Conservation (phyloP, 2,797 vertebrate species). For the Orientallactaga sibirica region DNA sequence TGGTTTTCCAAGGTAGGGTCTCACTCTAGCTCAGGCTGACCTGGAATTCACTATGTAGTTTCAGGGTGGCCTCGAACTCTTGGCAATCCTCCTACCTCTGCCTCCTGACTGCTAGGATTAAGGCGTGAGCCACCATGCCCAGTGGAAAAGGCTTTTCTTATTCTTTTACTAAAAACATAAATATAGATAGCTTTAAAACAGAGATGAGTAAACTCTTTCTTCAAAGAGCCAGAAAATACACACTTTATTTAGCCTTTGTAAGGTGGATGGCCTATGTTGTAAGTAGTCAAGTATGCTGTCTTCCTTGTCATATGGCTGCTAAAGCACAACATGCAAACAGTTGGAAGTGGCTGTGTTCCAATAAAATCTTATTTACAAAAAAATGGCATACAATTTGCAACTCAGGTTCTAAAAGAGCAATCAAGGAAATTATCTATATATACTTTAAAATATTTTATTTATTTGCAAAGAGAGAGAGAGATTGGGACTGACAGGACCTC, state of each 20-base stretch:
- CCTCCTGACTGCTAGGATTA: too few relatives aligned
- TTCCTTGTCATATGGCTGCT: not conserved
- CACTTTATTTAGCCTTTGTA: not conserved
- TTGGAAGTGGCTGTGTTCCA: not conserved
- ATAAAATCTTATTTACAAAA: slow-evolving; percentile 27
- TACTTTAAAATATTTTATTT: too few relatives aligned
- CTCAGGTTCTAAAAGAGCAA: not conserved
- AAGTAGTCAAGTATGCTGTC: not conserved
- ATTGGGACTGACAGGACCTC: too few relatives aligned
- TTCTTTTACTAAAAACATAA: not conserved
- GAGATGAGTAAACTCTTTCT: not conserved
- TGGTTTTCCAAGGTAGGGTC: too few relatives aligned
- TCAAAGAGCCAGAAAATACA: not conserved
- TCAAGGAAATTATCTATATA: not conserved
- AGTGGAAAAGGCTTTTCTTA: not conserved
- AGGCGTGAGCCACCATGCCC: too few relatives aligned
- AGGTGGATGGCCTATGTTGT: not conserved
- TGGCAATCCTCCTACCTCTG: too few relatives aligned
- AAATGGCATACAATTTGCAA: not conserved
- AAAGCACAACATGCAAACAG: not conserved
- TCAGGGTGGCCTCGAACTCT: too few relatives aligned
- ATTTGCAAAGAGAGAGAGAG: too few relatives aligned
- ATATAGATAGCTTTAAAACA: not conserved
- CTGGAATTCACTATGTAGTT: too few relatives aligned
- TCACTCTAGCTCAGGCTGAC: too few relatives aligned